Conservation (phyloP, 2,113 vertebrate species). For the Grallaria varia region DNA sequence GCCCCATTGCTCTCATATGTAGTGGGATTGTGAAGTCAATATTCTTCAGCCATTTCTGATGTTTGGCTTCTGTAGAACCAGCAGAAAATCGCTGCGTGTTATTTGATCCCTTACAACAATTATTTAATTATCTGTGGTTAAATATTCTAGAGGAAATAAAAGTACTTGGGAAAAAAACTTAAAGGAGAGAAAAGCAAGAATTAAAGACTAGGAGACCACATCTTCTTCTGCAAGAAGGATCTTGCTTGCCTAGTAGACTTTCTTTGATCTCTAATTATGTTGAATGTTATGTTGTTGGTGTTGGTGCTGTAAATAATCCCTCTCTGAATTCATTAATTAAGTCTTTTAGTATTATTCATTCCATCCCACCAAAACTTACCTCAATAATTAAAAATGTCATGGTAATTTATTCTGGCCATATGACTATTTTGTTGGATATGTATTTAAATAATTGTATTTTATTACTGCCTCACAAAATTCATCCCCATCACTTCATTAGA, state of each 20-base stretch:
- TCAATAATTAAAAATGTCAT: constrained; percentile 2
- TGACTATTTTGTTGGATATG: constrained; percentile 39
- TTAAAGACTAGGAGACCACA: not conserved
- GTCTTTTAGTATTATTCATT: constrained; percentile 33
- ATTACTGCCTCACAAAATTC: constrained; percentile 1
- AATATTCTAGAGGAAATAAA: constrained; percentile 35
- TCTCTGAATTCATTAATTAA: constrained; percentile 48
- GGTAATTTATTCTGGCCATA: not conserved
- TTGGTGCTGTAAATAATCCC: constrained; percentile 19
- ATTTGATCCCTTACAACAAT: not conserved
- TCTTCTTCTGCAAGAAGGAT: constrained; percentile 20
- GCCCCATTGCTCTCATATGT: rapidly evolving
- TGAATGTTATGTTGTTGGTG: constrained; percentile 37
- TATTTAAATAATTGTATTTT: constrained; percentile 29
- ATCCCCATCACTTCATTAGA: constrained; percentile 23
- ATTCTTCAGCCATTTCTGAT: not conserved
- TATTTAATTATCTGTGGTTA: not conserved
- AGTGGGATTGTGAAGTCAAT: not conserved
- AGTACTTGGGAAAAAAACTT: not conserved
- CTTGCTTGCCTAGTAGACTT: constrained; percentile 32
- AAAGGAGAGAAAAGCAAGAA: not conserved
- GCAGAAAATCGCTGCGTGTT: not conserved
- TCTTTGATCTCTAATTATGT: constrained; percentile 46
- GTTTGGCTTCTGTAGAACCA: not conserved
- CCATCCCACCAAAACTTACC: constrained; percentile 5